A percentile compares a stretch with the other conserved stretches of the same genome.
Evolutionary conservation across 2,888 invertebrate genomes (phyloP).

Genomic region (Rhamnusium bicolor): DNA sequence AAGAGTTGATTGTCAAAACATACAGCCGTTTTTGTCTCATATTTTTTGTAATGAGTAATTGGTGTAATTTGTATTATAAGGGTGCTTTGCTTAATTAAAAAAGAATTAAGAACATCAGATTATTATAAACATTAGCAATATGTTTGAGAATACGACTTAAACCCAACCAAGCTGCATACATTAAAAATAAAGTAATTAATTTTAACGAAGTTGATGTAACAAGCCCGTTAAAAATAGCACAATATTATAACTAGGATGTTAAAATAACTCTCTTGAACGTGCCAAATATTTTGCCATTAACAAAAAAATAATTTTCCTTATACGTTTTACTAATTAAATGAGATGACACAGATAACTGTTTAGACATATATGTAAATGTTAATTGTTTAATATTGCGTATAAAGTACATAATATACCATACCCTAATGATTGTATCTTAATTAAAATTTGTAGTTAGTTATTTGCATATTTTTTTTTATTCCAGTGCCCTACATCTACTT

Average conservation of each 20-base stretch:
- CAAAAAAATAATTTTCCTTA: slow-evolving; percentile 32
- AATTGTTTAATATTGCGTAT: slow-evolving; percentile 30
- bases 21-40: not conserved
- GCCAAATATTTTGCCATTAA: slow-evolving; percentile 44
- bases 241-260: slow-evolving; percentile 45
- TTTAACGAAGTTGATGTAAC: slow-evolving; percentile 49
- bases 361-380: slow-evolving; percentile 30
- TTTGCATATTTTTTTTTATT: slow-evolving; percentile 31
- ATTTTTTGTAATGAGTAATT: slow-evolving; percentile 27
- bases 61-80: slow-evolving; percentile 28
- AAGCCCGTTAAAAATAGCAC: slow-evolving; percentile 48
- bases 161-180: slow-evolving; percentile 26
- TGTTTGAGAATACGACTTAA: slow-evolving; percentile 33
- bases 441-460: slow-evolving; percentile 33
- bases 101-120: slow-evolving; percentile 52
- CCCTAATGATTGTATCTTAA: slow-evolving; percentile 33
- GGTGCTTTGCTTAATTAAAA: slow-evolving; percentile 47
- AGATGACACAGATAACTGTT: slow-evolving; percentile 25
- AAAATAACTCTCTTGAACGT: slow-evolving; percentile 41
- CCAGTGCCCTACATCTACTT: slow-evolving; percentile 23
- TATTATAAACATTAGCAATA: slow-evolving; percentile 49
- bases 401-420: slow-evolving; percentile 20
- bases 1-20: not conserved
- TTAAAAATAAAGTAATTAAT: slow-evolving; percentile 46
- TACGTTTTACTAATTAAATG: slow-evolving; percentile 25